Base-by-base conservation (phyloP, 1,140 invertebrate species). In the Conus ventricosus region DNA sequence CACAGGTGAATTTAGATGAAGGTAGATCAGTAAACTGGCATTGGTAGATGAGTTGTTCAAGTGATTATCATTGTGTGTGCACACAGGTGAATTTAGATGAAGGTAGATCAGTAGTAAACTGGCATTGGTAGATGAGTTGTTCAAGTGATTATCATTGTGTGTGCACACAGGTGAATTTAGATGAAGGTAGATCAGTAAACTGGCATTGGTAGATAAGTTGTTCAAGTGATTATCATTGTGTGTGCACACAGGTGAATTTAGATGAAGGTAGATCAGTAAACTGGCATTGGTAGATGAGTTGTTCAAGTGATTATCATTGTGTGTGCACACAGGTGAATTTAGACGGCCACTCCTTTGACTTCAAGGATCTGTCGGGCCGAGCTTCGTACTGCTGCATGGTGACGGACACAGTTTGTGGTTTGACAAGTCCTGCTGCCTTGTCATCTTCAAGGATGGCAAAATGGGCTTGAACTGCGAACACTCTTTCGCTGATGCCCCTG, bases 391-490 rank as follows among this genome's bases (percentile, higher is more conserved):
- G 8, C 90, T 96, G 7, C 95, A 96, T 92, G 95, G 94, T 11
- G 95, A 96, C 92, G 95, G 95, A 0, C 93, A 93, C 83, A 93
- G 93, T 7, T 85, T 96, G 15, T 96, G 96, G 95, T 95, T 95
- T 92, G 96, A 96, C 91, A 96, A 96, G 89, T 95, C 94, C 80
- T 88, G 95, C 71, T 96, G 95, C 88, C 25, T 96, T 17, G 88
- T 96, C 17, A 91, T 95, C 55, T 96, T 96, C 90, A 92, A 93
- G 67, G 95, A 96, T 92, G 96, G 95, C 53, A 91, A 94, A 86
- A 93, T 95, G 89, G 96, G 96, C 82, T 85, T 96, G n/a, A 96
- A 96, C 92, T 95, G 95, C 91, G 96, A 96, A 92, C 96, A 96
- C 89, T 95, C 95, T 13, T 95, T 91, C 92, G 96, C 95, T 71